phyloP scores from a whole-genome alignment of 2,797 vertebrate species.

The Semaprochilodus insignis region DNA sequence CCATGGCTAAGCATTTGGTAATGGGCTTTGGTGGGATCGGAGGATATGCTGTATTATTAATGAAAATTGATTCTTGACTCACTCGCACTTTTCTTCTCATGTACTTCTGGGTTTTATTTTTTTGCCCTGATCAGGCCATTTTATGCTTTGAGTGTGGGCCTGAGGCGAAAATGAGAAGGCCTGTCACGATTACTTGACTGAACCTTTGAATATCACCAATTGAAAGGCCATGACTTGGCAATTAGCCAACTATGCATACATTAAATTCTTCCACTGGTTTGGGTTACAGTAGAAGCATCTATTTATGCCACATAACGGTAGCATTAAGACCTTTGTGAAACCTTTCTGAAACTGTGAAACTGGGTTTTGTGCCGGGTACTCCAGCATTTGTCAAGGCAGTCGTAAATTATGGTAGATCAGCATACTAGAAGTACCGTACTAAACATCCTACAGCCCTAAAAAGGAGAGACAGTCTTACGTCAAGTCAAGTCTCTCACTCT shows the following conservation, averaged over 20 bases:
- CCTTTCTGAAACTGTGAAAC: background rate
- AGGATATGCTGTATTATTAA: constrained; percentile 59
- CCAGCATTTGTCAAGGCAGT: too few species aligned
- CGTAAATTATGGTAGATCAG: background rate
- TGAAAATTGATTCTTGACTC: constrained; percentile 61
- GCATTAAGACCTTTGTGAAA: background rate
- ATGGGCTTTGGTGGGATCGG: constrained; percentile 52
- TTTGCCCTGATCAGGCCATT: constrained; percentile 29
- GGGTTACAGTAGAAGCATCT: background rate
- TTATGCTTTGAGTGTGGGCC: constrained; percentile 16
- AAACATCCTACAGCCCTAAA: background rate
- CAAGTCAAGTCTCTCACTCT: background rate
- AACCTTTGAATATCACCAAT: background rate
- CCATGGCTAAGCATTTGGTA: constrained; percentile 41
- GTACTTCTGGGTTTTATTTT: background rate
- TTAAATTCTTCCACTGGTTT: background rate
- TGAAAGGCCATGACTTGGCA: background rate
- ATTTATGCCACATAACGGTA: background rate
- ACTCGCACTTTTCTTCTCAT: constrained; percentile 54
- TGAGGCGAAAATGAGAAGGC: background rate
- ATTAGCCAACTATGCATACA: background rate
- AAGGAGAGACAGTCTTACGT: background rate
- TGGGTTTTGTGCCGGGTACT: too few species aligned
- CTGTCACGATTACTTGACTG: background rate
- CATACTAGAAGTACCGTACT: too few species aligned